Base-by-base conservation (phyloP, 2,113 vertebrate genomes). In the Austrofundulus limnaeus region DNA sequence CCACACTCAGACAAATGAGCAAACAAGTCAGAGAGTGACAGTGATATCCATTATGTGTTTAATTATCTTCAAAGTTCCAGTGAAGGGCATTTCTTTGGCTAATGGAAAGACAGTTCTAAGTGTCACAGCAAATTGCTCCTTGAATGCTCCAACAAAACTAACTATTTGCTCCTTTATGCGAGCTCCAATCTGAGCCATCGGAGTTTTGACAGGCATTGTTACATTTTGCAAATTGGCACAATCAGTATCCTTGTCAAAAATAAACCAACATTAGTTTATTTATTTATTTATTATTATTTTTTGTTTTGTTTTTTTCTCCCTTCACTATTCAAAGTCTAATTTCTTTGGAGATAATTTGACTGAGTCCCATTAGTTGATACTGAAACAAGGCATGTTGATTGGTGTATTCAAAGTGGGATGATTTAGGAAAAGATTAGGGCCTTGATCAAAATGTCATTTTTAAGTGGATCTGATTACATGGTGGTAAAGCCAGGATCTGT, bases 41-140 rank as follows among this genome's bases (percentile, higher is more conserved):
- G 90, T 90, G 92, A 91, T 91, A 91, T 91, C 88, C 91, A 90
- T 92, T 91, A 92, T 90, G 89, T 88, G 87, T 91, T 92, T 92
- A 92, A 92, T 92, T 91, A 92, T 92, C 90, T 91, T 91, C 90
- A 92, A 92, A 92, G 92, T 90, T 92, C 85, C 87, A 90, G 88
- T 86, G 87, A 92, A 92, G 90, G 90, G 85, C 90, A 91, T 90
- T 88, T 88, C 83, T 88, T 88, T 84, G 66, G 78, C 86, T 91
- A 92, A 91, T 91, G 89, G 89, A 87, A 81, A 89, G 88, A 91
- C 82, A 51, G 87, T 78, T 86, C 78, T 75, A 69, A 85, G 86
- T 88, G 75, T 85, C 84, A 87, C 82, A 78, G 87, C 81, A 88
- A 90, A 89, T 87, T 85, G 77, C 83, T 86, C 80, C 83, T 88